Evolutionary conservation across 64 coral and sea anemone genomes (phyloP).

Genomic region (Stichodactyla mertensii): DNA sequence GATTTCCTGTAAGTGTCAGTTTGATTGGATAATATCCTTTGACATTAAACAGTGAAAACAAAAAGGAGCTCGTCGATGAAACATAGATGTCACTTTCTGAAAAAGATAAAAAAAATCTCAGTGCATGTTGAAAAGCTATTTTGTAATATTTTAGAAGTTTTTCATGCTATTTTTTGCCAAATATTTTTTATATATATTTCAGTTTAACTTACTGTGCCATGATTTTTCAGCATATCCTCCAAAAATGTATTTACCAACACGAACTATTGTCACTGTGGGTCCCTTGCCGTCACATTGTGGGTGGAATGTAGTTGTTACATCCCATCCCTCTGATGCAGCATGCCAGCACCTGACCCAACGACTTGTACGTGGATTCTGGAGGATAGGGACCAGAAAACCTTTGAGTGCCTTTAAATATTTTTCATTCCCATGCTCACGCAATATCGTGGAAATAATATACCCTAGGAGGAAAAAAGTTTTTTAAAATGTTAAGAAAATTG

Average conservation of each 20-base stretch:
- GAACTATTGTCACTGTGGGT: not conserved
- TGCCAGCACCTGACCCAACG: not conserved
- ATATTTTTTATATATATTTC: too few relatives aligned
- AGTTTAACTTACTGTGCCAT: not conserved
- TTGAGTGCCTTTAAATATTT: not conserved
- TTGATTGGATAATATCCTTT: constrained; percentile 13
- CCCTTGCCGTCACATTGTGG: not conserved
- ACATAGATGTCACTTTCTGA: not conserved
- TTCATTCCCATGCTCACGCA: not conserved
- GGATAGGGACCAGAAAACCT: not conserved
- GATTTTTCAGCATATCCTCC: not conserved
- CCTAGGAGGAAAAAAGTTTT: not conserved
- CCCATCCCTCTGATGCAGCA: not conserved
- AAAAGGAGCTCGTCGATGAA: not conserved
- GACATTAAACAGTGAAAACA: constrained; percentile 14
- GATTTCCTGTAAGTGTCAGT: not conserved
- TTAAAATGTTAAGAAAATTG: not conserved
- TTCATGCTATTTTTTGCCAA: too few relatives aligned
- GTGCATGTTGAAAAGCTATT: too few relatives aligned
- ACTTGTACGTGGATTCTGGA: not conserved
- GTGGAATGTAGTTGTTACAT: not conserved
- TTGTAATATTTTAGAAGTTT: too few relatives aligned
- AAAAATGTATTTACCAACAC: not conserved
- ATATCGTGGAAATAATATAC: not conserved
- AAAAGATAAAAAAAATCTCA: not conserved